Conservation (phyloP, 2,113 vertebrate species). For the Oryzias curvinotus region DNA sequence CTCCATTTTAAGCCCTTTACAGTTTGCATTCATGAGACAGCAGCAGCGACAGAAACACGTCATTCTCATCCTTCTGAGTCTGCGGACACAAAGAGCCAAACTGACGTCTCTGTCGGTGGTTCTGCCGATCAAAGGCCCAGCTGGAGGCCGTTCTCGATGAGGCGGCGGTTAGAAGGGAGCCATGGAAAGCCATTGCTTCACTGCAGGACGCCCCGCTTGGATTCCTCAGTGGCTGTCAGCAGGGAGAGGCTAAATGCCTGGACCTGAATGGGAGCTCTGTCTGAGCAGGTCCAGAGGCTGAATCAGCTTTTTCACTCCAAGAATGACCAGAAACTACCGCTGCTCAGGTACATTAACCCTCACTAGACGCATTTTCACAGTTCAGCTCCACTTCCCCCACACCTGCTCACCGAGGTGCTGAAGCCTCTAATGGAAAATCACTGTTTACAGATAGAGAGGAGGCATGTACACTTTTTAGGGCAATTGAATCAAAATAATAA, state of each 20-base stretch:
- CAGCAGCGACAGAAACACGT: constrained; percentile 14
- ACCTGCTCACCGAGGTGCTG: not conserved
- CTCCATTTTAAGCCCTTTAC: not conserved
- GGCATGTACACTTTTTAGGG: constrained; percentile 11
- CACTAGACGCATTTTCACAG: too few relatives aligned
- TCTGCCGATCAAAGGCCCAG: constrained; percentile 35
- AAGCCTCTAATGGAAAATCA: not conserved
- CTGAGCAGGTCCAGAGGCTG: not conserved
- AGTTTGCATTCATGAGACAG: constrained; percentile 35
- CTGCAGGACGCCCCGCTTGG: constrained; percentile 9
- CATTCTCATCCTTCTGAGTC: constrained; percentile 4
- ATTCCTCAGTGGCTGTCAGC: constrained; percentile 10
- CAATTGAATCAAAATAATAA: too few relatives aligned
- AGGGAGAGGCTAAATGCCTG: not conserved
- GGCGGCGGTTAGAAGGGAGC: constrained; percentile 8
- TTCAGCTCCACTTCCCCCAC: too few relatives aligned
- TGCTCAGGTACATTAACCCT: too few relatives aligned
- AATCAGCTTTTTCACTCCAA: not conserved
- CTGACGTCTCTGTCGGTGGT: not conserved
- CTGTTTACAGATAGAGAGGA: not conserved
- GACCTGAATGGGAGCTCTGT: not conserved
- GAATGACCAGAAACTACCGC: too few relatives aligned
- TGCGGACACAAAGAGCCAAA: constrained; percentile 2
- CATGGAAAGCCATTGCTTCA: constrained; percentile 13
- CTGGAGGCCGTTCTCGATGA: constrained; percentile 24